Percentiles rank a stretch among this genome's conserved stretches.
phyloP scores from a whole-genome alignment of 2,113 vertebrate genomes.

The Myanophis thanlyinensis region DNA sequence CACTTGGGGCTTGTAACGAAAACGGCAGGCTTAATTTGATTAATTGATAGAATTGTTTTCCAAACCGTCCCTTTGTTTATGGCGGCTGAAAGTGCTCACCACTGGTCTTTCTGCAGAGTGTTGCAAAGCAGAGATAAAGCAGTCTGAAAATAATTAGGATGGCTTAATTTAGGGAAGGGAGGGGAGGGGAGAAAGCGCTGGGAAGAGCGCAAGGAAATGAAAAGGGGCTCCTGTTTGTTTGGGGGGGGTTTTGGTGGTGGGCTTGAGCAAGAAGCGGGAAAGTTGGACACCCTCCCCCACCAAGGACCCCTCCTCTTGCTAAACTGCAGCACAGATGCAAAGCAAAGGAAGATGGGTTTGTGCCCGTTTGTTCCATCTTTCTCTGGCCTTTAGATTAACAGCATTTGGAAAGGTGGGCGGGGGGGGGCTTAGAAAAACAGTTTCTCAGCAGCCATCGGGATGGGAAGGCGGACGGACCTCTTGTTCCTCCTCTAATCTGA shows the following conservation, averaged over 20 bases:
- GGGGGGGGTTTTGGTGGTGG: not conserved
- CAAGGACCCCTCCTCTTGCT: conserved; percentile 26
- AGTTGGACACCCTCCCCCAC: conserved; percentile 41
- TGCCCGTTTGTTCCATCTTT: not conserved
- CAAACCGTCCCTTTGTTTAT: conserved; percentile 73
- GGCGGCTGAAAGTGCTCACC: conserved; percentile 67
- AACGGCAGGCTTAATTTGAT: conserved; percentile 76
- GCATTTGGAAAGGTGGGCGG: conserved; percentile 1
- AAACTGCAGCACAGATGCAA: conserved; percentile 46
- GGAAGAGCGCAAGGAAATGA: conserved; percentile 63
- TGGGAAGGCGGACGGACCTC: not conserved
- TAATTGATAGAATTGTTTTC: conserved; percentile 78
- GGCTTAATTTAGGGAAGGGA: conserved; percentile 68
- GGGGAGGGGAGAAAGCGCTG: conserved; percentile 43
- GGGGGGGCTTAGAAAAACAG: not conserved
- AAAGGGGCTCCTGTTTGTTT: conserved; percentile 51
- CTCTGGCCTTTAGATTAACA: not conserved
- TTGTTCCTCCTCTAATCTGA: not conserved
- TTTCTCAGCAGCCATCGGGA: not conserved
- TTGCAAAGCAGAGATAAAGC: conserved; percentile 73
- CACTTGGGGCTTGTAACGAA: conserved; percentile 76
- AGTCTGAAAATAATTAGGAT: conserved; percentile 72
- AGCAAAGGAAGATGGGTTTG: conserved; percentile 16
- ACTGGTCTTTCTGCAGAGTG: conserved; percentile 65
- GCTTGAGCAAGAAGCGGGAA: conserved; percentile 55